Evolutionary conservation across 2,888 invertebrate species (phyloP), one percentile per base, ranked within the genome.

Genomic region (Pteria penguin): DNA sequence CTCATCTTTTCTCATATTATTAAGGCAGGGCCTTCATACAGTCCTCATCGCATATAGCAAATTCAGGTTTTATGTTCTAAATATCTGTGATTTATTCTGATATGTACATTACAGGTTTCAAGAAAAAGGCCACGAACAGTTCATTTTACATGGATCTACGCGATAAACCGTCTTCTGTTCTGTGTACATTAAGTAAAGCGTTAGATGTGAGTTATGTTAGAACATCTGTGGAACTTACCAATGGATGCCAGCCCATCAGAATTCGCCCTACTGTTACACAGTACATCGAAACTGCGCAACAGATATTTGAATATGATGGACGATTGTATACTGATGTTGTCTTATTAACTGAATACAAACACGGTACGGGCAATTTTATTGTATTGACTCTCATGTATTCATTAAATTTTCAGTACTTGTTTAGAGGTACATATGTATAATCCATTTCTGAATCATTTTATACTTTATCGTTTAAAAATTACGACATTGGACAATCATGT

Each of bases 221-320:
- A 26, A 33, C 57, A 18, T 57, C 32, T 3, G 57, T 57, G n/a
- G 14, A n/a, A n/a, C 55, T 22, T 3, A 32, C 33, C 18, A 68
- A 33, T 57, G 24, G 22, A 11, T 68, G 68, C 33, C 55, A 57
- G 4, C 33, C 68, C n/a, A 55, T 8, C n/a, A 45, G 22, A 27
- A 32, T 68, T 14, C 52, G 68, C 22, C 68, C 68, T 18, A 33
- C 68, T 11, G 68, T 68, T 11, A 68, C 68, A 2, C 61, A 70
- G 1, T 52, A 70, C 61, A 24, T 70, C 22, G 45, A 70, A 3
- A 70, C 52, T n/a, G 70, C 70, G n/a, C 61, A 61, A 18, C 70
- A 70, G 29, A 52, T 70, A 18, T 70, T 52, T 61, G 61, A 70
- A 31, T 61, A 61, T 52, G 61, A 31, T 14, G 45, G 33, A 27